Evolutionary conservation across 2,113 vertebrate species (phyloP).

Genomic region (Orthonyx spaldingii): DNA sequence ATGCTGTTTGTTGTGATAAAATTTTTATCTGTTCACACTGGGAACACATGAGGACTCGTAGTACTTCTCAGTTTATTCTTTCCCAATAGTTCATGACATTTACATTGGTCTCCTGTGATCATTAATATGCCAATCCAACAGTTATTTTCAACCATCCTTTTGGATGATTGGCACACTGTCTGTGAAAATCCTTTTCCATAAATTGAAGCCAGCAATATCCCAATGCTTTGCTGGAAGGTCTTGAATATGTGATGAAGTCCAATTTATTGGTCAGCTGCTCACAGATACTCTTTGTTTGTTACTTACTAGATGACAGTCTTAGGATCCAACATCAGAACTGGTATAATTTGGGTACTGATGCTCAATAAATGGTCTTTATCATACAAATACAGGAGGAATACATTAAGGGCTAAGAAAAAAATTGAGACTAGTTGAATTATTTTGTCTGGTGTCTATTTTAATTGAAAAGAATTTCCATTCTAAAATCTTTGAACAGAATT

Average conservation of each 20-base stretch:
- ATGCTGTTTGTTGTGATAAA: slow-evolving; percentile 71
- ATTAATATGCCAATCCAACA: slow-evolving; percentile 58
- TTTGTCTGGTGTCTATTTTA: not conserved
- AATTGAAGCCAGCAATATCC: slow-evolving; percentile 20
- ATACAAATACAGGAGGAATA: slow-evolving; percentile 45
- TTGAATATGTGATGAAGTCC: slow-evolving; percentile 41
- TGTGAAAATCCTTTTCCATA: slow-evolving; percentile 52
- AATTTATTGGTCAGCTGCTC: slow-evolving; percentile 38
- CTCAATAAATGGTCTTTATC: slow-evolving; percentile 59
- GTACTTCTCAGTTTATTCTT: slow-evolving; percentile 62
- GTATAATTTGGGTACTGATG: slow-evolving; percentile 15
- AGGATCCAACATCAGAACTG: slow-evolving; percentile 18
- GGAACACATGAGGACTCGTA: slow-evolving; percentile 44
- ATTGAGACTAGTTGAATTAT: not conserved
- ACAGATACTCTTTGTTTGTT: slow-evolving; percentile 33
- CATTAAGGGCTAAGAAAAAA: slow-evolving; percentile 18
- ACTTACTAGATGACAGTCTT: slow-evolving; percentile 23
- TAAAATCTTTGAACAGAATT: not conserved
- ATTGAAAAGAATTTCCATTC: not conserved
- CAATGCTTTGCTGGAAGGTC: not conserved
- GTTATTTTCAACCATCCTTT: slow-evolving; percentile 42
- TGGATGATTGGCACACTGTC: slow-evolving; percentile 44
- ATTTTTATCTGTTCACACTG: slow-evolving; percentile 57
- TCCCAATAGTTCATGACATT: slow-evolving; percentile 66
- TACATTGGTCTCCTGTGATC: slow-evolving; percentile 57